Evolutionary conservation across 1,140 invertebrate species (phyloP).

Genomic region (Zaprionus capensis): DNA sequence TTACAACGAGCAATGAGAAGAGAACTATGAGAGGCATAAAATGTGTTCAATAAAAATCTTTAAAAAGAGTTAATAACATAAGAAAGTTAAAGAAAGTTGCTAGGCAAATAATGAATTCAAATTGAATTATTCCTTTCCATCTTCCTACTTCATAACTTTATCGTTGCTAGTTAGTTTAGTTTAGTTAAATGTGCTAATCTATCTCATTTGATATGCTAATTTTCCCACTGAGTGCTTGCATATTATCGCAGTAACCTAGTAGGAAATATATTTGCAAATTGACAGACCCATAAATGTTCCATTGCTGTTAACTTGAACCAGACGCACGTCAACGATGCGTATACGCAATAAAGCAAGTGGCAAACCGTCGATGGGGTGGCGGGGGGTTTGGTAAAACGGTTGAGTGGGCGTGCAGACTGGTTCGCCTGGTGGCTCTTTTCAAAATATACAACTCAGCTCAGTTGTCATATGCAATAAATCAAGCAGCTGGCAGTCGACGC

Average conservation of each 20-base stretch:
- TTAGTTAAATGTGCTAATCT: slow-evolving; percentile 41
- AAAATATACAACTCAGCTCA: slow-evolving; percentile 50
- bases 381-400: background rate
- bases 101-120: too few species aligned
- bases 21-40: too few species aligned
- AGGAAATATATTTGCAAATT: slow-evolving; percentile 30
- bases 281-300: slow-evolving; percentile 59
- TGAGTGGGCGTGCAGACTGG: background rate
- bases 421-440: slow-evolving; percentile 11
- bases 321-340: slow-evolving; percentile 46
- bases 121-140: background rate
- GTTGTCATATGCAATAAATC: slow-evolving; percentile 64
- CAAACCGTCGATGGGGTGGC: slow-evolving; percentile 38
- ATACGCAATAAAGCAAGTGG: slow-evolving; percentile 69
- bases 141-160: background rate
- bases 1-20: background rate
- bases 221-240: slow-evolving; percentile 49
- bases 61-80: too few species aligned
- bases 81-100: too few species aligned
- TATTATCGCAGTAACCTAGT: slow-evolving; percentile 24
- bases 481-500: slow-evolving; percentile 10
- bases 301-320: slow-evolving; percentile 31
- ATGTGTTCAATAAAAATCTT: too few species aligned
- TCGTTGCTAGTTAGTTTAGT: too few species aligned
- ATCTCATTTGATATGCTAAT: slow-evolving; percentile 71